Evolutionary conservation across 2,113 vertebrate species (phyloP).

Genomic region (Tupaia chinensis): DNA sequence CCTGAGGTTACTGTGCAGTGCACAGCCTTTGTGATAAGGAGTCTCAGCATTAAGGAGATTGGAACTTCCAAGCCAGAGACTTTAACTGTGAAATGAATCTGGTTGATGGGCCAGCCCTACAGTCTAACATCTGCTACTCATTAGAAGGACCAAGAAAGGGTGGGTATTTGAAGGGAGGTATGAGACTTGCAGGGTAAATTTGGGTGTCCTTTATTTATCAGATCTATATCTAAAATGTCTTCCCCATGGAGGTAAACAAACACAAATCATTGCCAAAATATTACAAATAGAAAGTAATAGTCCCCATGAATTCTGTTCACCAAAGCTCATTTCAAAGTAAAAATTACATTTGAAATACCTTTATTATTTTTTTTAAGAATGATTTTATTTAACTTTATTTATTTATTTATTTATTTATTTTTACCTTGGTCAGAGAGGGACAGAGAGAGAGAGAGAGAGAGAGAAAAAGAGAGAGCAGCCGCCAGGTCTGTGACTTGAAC

Average conservation of each 20-base stretch:
- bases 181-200: not conserved
- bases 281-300: not conserved
- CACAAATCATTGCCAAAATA: not conserved
- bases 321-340: constrained; percentile 15
- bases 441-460: too few relatives aligned
- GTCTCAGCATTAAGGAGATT: not conserved
- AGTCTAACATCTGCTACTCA: not conserved
- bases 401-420: too few relatives aligned
- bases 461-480: too few relatives aligned
- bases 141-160: not conserved
- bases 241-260: not conserved
- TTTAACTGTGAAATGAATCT: not conserved
- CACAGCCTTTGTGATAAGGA: not conserved
- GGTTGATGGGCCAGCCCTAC: not conserved
- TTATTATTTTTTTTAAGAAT: too few relatives aligned
- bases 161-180: not conserved
- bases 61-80: not conserved
- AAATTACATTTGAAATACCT: not conserved
- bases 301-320: not conserved
- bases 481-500: too few relatives aligned
- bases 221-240: not conserved
- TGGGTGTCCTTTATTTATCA: not conserved
- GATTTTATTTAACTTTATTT: too few relatives aligned
- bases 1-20: not conserved
- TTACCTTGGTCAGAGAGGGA: too few relatives aligned